Evolutionary conservation across 2,113 vertebrate genomes (phyloP).

Genomic region (Thryonomys swinderianus): DNA sequence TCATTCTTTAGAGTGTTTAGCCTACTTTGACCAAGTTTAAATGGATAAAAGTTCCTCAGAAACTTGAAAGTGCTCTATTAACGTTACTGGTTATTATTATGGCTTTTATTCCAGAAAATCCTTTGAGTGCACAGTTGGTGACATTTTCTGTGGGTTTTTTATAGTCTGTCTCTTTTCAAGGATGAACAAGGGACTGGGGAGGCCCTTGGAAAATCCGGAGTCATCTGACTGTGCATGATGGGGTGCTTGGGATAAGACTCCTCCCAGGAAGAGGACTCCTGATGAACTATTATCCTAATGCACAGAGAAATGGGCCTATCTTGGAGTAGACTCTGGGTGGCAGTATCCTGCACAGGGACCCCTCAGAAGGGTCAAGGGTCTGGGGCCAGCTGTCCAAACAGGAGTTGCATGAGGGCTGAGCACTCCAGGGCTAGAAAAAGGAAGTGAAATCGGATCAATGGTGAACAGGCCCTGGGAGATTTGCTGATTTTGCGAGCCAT

Average conservation of each 20-base stretch:
- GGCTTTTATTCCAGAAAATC: conserved; percentile 67
- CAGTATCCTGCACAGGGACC: background rate
- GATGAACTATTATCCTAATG: background rate
- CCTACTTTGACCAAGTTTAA: conserved; percentile 59
- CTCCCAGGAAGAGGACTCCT: background rate
- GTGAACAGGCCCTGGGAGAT: background rate
- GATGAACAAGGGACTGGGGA: background rate
- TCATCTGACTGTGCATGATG: background rate
- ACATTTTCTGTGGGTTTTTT: background rate
- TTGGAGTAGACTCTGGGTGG: background rate
- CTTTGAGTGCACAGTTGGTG: conserved; percentile 22
- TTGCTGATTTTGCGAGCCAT: background rate
- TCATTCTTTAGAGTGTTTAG: conserved; percentile 37
- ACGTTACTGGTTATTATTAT: conserved; percentile 51
- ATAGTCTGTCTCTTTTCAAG: conserved; percentile 13
- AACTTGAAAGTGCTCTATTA: conserved; percentile 59
- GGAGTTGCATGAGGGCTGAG: background rate
- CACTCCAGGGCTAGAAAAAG: background rate
- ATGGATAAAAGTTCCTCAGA: conserved; percentile 59
- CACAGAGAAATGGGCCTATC: background rate
- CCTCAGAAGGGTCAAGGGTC: background rate
- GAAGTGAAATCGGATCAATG: background rate
- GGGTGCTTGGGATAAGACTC: background rate
- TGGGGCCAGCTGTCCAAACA: background rate
- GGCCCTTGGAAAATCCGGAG: background rate